Conservation (phyloP, 1,140 invertebrate species). For the Drosophila erecta region DNA sequence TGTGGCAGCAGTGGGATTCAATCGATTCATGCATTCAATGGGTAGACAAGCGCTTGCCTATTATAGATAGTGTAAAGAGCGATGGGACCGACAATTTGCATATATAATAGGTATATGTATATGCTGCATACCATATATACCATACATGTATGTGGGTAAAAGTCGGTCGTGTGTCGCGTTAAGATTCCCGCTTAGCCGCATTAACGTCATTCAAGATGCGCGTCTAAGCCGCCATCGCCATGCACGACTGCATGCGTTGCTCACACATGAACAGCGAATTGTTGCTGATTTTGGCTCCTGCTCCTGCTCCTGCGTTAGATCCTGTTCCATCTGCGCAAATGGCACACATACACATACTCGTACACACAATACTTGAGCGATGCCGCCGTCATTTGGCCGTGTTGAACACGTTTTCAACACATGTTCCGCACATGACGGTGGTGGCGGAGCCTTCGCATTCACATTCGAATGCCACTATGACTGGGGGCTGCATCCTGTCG, state of each 20-base stretch:
- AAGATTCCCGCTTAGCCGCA: slow-evolving; percentile 72
- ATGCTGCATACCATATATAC: no score
- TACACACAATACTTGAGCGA: slow-evolving; percentile 23
- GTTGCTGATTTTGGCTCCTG: slow-evolving; percentile 52
- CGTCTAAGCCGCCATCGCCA: slow-evolving; percentile 53
- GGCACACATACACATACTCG: slow-evolving; percentile 10
- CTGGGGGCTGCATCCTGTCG: slow-evolving; percentile 37
- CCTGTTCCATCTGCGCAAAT: slow-evolving; percentile 48
- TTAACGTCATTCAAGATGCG: slow-evolving; percentile 75
- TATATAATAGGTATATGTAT: slow-evolving; percentile 12
- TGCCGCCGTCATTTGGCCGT: slow-evolving; percentile 66
- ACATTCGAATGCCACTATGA: slow-evolving; percentile 15
- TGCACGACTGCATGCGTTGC: slow-evolving; percentile 57
- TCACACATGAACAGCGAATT: slow-evolving; percentile 54
- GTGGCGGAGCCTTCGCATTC: slow-evolving; percentile 5
- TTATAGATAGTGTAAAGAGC: slow-evolving; percentile 13
- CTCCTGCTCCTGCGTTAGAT: background rate
- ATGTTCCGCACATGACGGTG: slow-evolving; percentile 62
- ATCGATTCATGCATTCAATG: slow-evolving; percentile 26
- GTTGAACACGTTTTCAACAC: slow-evolving; percentile 80
- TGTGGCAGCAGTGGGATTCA: slow-evolving; percentile 11
- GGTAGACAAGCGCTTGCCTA: slow-evolving; percentile 34
- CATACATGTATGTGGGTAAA: slow-evolving; percentile 4
- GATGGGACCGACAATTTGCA: slow-evolving; percentile 35
- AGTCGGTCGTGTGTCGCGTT: slow-evolving; percentile 32